Percentiles rank a stretch among this genome's conserved stretches.
These are phyloP conservation scores for Callipepla squamata DNA, from an alignment of 2,113 vertebrate species.

Conservation along the genomic window DNA sequence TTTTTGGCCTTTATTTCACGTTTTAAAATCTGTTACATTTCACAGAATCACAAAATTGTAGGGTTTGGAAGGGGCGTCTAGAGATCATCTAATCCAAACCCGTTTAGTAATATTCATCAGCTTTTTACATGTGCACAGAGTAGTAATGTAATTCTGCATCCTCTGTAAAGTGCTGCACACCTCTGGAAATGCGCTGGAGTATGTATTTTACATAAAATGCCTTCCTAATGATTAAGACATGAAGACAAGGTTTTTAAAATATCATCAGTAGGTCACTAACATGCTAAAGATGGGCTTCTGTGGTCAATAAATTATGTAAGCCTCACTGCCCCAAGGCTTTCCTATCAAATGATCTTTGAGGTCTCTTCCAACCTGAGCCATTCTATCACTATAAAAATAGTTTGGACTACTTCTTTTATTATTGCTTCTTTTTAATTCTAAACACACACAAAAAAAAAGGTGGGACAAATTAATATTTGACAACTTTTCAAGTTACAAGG, in stretches of 20 bases:
- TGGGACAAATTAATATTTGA: neutral
- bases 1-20: constrained; percentile 53
- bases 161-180: neutral
- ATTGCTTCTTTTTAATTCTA: neutral
- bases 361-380: no score
- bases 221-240: constrained; percentile 10
- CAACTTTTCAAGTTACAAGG: neutral
- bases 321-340: neutral
- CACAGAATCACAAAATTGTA: no score
- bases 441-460: neutral
- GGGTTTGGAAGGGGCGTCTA: no score
- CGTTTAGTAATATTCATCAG: neutral
- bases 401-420: neutral
- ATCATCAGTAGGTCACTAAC: neutral
- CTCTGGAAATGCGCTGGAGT: neutral
- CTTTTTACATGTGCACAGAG: neutral
- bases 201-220: neutral
- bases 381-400: neutral
- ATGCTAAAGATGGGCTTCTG: neutral
- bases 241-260: constrained; percentile 27
- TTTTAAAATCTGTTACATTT: constrained; percentile 39
- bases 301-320: neutral
- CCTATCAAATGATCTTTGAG: neutral
- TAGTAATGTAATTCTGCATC: constrained; percentile 20
- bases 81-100: no score